A percentile compares a stretch with the other conserved stretches of the same genome.
Conservation (phyloP, 1,140 invertebrate genomes). For the Bombus consobrinus region DNA sequence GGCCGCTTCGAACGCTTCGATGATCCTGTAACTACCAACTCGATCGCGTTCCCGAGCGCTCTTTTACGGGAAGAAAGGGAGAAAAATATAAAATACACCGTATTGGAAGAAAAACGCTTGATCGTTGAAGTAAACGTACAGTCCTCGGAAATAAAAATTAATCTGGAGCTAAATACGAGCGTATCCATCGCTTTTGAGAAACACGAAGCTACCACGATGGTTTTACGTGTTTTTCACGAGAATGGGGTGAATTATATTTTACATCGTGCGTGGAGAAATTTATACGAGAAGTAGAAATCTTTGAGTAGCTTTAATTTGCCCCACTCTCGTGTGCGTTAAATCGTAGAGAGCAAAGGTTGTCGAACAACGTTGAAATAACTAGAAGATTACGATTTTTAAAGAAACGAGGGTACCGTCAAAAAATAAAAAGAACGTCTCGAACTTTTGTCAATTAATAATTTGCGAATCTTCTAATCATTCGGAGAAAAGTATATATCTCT, state of each 20-base stretch:
- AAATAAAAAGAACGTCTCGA: not conserved
- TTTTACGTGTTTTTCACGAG: not conserved
- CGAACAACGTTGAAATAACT: not conserved
- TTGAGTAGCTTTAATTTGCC: not conserved
- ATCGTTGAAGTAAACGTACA: constrained; percentile 8
- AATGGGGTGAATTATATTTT: not conserved
- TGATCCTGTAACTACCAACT: not conserved
- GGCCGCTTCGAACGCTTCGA: constrained; percentile 13
- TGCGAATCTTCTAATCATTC: not conserved
- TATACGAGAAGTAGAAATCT: not conserved
- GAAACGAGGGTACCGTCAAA: not conserved
- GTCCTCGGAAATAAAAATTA: constrained; percentile 22
- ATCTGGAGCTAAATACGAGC: not conserved
- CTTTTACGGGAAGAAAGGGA: no score
- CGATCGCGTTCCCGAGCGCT: not conserved
- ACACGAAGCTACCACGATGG: not conserved
- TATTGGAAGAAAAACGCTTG: not conserved
- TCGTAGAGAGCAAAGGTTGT: not conserved
- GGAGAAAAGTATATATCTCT: not conserved
- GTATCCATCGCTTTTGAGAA: not conserved
- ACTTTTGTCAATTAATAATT: not conserved
- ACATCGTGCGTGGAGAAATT: not conserved
- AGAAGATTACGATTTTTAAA: not conserved
- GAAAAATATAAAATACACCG: not conserved
- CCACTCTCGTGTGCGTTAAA: no score